Base-by-base conservation (phyloP, 2,113 vertebrate species). In the Labrus mixtus region DNA sequence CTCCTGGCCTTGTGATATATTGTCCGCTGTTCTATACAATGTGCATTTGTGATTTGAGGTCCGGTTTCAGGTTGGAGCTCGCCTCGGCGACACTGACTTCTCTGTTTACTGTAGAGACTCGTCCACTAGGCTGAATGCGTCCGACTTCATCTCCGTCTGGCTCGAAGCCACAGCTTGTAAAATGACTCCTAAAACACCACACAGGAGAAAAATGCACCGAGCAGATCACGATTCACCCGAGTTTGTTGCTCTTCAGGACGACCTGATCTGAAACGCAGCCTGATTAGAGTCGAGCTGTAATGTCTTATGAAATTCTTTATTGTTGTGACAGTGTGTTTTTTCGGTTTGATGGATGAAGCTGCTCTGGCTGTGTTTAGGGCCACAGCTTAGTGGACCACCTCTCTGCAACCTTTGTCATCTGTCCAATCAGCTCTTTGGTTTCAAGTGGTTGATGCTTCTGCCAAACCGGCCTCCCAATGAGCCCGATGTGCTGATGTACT, bases 101-200 rank as follows among this genome's bases (percentile, higher is more conserved):
- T 92, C 73, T 87, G 85, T 91, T 90, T 88, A 89, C 90, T 63
- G 82, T 65, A 55, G 89, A 75, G 89, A 75, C 85, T 63, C 76
- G 87, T 89, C 84, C 84, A 66, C 74, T 15, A 68, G 81, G 70
- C 79, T 75, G 56, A 79, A 87, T 78, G 70, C 63, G 25, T 81
- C 78, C 72, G 81, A 83, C 88, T 83, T 87, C 79, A 87, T 90
- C 73, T 84, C 53, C 25, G 63, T 79, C 84, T 92, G 90, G 89
- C 91, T 20, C 33, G 4, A 23, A 53, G 89, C 92, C 93, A 92
- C 59, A 0, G 82, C 90, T 89, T 88, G 87, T 87, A 91, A 94
- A 93, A 86, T 57, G 75, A 89, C 68, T 87, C 87, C 69, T 3
- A 33, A 56, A 84, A 68, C 60, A 55, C 23, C 80, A 36, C 45